Base-by-base conservation (phyloP, 2,888 invertebrate species). In the Troglohyphantes excavatus region DNA sequence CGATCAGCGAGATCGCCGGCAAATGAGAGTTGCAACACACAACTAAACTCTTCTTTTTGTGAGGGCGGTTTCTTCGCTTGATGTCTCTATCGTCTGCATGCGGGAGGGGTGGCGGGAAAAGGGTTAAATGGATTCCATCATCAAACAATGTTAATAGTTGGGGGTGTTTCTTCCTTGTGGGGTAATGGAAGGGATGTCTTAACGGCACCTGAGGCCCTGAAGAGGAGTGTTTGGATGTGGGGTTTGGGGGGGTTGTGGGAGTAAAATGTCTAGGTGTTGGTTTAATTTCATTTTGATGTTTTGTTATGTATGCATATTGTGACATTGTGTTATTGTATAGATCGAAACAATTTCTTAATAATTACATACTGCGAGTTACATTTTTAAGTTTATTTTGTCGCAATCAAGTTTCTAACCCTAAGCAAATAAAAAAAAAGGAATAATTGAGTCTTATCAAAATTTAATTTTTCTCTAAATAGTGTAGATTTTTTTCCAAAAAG, bases 61-160 rank as follows among this genome's bases (percentile, higher is more conserved):
- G 13, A 5, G 53, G 53, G 53, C n/a, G 53, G 53, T 53, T 53
- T 53, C 53, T 53, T 53, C 53, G 13, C 68, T 33, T 26, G 82
- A 23, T 33, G 29, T 27, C 59, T 79, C 21, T 43, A 7, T 67
- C n/a, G 70, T 53, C 17, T 53, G 13, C n/a, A 5, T 53, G 53
- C 17, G n/a, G 53, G n/a, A 53, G 53, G 13, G 53, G 9, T 1
- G 65, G 65, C 5, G n/a, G 72, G 43, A 23, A 81, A 78, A 68
- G 70, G 68, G 85, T 78, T 86, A 86, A 76, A 78, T 86, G 53
- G 68, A 46, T 73, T 73, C 27, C 72, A 82, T 82, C 82, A 61
- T 70, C 39, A 27, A 27, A 53, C 19, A 73, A 75, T 67, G 73
- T 72, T 83, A 73, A 59, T 29, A 67, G n/a, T 26, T 43, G 75